Evolutionary conservation across 2,797 vertebrate species (phyloP).

Genomic region (Notoglanidium macrostoma): DNA sequence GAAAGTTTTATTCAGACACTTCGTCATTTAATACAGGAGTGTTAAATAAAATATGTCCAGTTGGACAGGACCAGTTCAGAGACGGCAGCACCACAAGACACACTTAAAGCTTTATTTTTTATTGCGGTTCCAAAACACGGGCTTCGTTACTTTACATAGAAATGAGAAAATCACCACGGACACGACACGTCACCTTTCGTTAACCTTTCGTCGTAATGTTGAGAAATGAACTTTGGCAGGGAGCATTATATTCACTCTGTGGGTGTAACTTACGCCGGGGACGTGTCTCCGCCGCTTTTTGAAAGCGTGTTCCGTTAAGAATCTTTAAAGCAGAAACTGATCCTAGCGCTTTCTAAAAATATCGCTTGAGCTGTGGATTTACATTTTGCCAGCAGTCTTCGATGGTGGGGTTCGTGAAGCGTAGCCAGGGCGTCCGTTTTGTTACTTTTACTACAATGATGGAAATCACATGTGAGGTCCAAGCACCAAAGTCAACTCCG

Average conservation of each 20-base stretch:
- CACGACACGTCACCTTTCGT: neutral
- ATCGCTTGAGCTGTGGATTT: no score
- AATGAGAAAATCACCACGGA: neutral
- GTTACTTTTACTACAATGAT: neutral
- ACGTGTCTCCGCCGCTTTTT: neutral
- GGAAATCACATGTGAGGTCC: neutral
- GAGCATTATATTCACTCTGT: neutral
- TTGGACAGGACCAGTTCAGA: neutral
- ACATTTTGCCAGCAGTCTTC: neutral
- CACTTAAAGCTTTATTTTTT: neutral
- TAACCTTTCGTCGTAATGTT: neutral
- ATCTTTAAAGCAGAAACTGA: neutral
- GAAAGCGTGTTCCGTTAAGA: neutral
- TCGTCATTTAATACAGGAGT: neutral
- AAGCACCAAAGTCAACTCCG: neutral
- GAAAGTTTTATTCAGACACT: neutral
- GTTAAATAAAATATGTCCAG: neutral
- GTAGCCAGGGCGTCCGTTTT: neutral
- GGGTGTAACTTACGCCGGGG: neutral
- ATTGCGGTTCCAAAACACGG: neutral
- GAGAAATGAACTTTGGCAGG: neutral
- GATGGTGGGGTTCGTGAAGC: neutral
- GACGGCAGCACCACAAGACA: neutral
- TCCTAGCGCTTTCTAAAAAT: neutral
- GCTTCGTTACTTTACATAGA: neutral